These are phyloP conservation scores for Danionella dracula DNA, from an alignment of 2,797 vertebrate species.

Conservation along the genomic window DNA sequence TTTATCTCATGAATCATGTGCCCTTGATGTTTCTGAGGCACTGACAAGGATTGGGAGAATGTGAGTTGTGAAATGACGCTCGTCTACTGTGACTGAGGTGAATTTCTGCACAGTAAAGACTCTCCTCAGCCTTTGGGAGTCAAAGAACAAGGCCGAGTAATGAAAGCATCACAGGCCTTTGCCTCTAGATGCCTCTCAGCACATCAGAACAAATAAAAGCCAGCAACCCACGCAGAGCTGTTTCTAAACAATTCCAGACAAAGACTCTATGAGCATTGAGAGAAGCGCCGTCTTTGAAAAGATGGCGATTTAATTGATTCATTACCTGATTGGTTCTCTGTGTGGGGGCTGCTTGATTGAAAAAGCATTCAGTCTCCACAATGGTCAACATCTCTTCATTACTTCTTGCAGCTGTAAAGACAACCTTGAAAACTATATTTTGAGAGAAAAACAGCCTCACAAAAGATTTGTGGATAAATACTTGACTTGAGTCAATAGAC, in stretches of 20 bases:
- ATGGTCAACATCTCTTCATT: constrained; percentile 30
- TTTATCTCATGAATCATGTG: not conserved
- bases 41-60: not conserved
- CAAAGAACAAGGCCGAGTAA: constrained; percentile 23
- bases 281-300: constrained; percentile 33
- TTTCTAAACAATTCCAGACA: not conserved
- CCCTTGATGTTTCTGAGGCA: not conserved
- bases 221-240: constrained; percentile 20
- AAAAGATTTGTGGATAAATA: constrained; percentile 26
- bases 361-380: constrained; percentile 26
- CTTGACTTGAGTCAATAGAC: constrained; percentile 10
- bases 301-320: constrained; percentile 41
- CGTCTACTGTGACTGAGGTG: not conserved
- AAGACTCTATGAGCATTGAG: constrained; percentile 21
- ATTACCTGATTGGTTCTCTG: constrained; percentile 30
- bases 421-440: constrained; percentile 40
- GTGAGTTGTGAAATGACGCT: not conserved
- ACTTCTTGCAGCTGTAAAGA: constrained; percentile 18
- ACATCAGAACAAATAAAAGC: constrained; percentile 23
- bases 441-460: constrained; percentile 20
- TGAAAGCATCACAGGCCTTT: constrained; percentile 30
- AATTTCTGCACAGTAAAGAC: constrained; percentile 22
- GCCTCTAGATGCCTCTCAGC: constrained; percentile 24
- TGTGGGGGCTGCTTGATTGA: constrained; percentile 20
- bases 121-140: constrained; percentile 4